Evolutionary conservation across 2,797 vertebrate genomes (phyloP).

Genomic region (Rhabdophis nuchalis): DNA sequence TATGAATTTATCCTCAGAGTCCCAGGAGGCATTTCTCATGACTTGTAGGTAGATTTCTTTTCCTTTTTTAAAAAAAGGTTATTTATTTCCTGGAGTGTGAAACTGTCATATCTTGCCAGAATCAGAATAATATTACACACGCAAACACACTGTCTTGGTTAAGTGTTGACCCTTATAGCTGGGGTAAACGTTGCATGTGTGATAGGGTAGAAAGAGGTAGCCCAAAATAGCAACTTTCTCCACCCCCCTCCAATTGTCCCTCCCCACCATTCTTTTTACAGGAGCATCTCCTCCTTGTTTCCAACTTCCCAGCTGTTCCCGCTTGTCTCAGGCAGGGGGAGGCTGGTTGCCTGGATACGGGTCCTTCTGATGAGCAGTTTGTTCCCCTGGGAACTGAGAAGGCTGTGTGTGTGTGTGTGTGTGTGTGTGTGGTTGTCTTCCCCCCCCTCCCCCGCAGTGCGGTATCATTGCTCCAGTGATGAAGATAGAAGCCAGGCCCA

Average conservation of each 20-base stretch:
- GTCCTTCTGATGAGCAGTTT: slow-evolving; percentile 66
- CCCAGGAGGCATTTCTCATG: not conserved
- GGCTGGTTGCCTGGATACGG: slow-evolving; percentile 79
- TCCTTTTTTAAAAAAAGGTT: not conserved
- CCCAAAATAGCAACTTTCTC: slow-evolving; percentile 63
- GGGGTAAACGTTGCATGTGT: not conserved
- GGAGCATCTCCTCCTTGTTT: slow-evolving; percentile 51
- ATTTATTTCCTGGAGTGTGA: not conserved
- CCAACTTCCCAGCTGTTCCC: slow-evolving; percentile 69
- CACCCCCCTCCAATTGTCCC: not conserved
- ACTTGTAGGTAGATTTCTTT: not conserved
- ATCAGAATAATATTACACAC: not conserved
- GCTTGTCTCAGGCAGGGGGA: slow-evolving; percentile 68
- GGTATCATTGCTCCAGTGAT: slow-evolving; percentile 24
- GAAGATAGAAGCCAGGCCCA: slow-evolving; percentile 37
- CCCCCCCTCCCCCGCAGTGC: slow-evolving; percentile 22
- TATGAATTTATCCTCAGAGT: not conserved
- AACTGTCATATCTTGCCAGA: not conserved
- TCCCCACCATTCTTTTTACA: slow-evolving; percentile 35
- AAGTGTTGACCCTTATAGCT: not conserved
- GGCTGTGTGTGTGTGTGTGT: slow-evolving; percentile 6
- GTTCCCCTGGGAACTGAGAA: slow-evolving; percentile 56
- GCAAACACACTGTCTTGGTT: not conserved
- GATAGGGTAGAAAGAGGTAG: slow-evolving; percentile 62
- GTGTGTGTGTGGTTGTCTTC: not conserved